A percentile compares a stretch with the other conserved stretches of the same genome.
These are phyloP conservation scores for Cossypha heuglini DNA, from an alignment of 2,797 vertebrate species.

Conservation along the genomic window DNA sequence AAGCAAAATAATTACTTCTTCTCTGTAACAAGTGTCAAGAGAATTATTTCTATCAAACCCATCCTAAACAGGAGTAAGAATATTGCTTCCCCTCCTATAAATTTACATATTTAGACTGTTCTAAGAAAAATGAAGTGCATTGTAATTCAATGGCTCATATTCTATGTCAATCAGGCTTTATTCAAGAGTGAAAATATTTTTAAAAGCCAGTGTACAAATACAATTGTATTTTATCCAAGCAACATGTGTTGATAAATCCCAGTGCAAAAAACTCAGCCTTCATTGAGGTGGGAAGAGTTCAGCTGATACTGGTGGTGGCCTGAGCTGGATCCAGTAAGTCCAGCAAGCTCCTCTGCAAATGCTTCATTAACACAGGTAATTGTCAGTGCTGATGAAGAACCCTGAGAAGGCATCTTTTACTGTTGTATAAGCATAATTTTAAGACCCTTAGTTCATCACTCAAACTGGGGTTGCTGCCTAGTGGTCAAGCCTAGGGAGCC, in stretches of 20 bases:
- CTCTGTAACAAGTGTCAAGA: conserved; percentile 18
- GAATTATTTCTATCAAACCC: conserved; percentile 29
- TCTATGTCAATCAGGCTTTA: conserved; percentile 30
- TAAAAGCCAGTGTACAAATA: neutral
- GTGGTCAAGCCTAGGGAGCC: neutral
- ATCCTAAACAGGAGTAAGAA: conserved; percentile 5
- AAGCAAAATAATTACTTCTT: conserved; percentile 34
- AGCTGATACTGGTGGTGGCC: neutral
- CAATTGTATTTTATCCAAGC: neutral
- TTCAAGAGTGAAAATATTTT: conserved; percentile 38
- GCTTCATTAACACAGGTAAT: neutral
- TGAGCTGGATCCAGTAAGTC: neutral
- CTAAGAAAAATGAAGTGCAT: neutral
- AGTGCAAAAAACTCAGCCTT: neutral
- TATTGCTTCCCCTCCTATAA: conserved; percentile 1
- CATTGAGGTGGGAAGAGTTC: neutral
- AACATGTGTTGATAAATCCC: neutral
- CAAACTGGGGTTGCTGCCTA: neutral
- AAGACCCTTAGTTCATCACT: neutral
- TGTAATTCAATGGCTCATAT: conserved; percentile 2
- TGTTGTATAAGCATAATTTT: neutral
- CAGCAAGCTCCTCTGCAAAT: neutral
- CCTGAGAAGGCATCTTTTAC: neutral
- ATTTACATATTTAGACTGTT: conserved; percentile 29
- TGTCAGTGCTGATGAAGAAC: neutral